Evolutionary conservation across 2,113 vertebrate species (phyloP).

Genomic region (Mesitornis unicolor): DNA sequence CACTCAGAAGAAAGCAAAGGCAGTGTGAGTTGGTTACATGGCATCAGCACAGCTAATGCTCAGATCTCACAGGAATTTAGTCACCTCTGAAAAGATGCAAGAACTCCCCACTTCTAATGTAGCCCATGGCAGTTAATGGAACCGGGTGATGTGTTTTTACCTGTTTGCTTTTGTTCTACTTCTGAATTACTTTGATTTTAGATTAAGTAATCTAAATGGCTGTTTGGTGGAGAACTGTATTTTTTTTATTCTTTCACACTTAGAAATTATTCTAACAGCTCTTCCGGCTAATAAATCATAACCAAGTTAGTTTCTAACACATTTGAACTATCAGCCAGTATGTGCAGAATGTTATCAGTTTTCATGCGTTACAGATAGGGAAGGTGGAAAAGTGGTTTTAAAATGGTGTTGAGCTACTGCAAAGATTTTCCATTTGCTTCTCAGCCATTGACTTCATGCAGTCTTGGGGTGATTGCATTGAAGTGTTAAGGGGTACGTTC

Average conservation of each 20-base stretch:
- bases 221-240: background rate
- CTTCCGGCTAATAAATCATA: conserved; percentile 42
- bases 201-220: conserved; percentile 13
- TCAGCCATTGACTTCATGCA: background rate
- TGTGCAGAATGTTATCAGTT: conserved; percentile 43
- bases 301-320: background rate
- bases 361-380: background rate
- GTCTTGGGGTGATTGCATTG: accelerated
- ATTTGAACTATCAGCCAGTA: background rate
- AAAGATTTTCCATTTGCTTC: conserved; percentile 26
- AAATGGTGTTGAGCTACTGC: background rate
- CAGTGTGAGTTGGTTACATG: background rate
- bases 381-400: conserved; percentile 18
- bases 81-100: background rate
- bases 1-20: background rate
- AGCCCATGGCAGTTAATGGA: background rate
- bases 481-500: background rate
- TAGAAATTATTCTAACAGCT: background rate
- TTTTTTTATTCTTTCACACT: background rate
- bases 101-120: background rate
- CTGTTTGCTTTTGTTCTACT: background rate
- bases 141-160: background rate
- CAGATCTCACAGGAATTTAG: background rate
- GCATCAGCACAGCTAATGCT: background rate
- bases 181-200: background rate